Percentiles rank a stretch among this genome's conserved stretches.
Evolutionary conservation across 2,797 vertebrate genomes (phyloP).

Genomic region (Galagoides demidoff): DNA sequence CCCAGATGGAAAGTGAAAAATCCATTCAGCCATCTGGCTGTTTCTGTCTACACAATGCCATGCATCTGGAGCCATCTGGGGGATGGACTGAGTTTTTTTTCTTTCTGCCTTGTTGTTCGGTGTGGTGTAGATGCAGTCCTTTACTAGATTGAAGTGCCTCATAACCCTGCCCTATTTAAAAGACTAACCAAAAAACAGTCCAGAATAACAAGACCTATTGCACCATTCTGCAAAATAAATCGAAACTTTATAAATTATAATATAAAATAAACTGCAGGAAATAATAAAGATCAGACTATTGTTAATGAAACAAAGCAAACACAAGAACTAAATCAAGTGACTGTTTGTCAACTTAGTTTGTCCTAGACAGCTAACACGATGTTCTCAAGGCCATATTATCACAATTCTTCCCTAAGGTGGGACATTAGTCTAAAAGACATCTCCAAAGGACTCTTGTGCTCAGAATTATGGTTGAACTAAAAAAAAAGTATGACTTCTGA

Average conservation of each 20-base stretch:
- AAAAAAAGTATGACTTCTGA: slow-evolving; percentile 49
- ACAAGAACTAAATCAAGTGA: slow-evolving; percentile 48
- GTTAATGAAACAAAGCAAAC: slow-evolving; percentile 76
- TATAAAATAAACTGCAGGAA: slow-evolving; percentile 46
- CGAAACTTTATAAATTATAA: slow-evolving; percentile 29
- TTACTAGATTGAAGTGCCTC: not conserved
- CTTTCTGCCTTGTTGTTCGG: slow-evolving; percentile 73
- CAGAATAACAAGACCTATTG: not conserved
- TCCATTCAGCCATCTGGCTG: slow-evolving; percentile 82
- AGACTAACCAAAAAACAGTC: not conserved
- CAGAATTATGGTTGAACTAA: slow-evolving; percentile 51
- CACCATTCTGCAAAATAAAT: slow-evolving; percentile 46
- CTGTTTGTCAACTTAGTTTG: slow-evolving; percentile 69
- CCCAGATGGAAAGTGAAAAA: slow-evolving; percentile 83
- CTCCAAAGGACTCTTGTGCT: slow-evolving; percentile 23
- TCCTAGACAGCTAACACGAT: slow-evolving; percentile 58
- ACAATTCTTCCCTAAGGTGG: slow-evolving; percentile 43
- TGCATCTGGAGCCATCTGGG: slow-evolving; percentile 83
- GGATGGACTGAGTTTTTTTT: slow-evolving; percentile 72
- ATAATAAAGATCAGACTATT: slow-evolving; percentile 53
- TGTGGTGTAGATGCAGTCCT: slow-evolving; percentile 67
- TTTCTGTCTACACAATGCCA: slow-evolving; percentile 80
- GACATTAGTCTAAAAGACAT: slow-evolving; percentile 64
- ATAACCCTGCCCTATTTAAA: not conserved
- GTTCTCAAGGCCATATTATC: slow-evolving; percentile 63